Evolutionary conservation across 2,888 invertebrate species (phyloP), one percentile per base, ranked within the genome.

Genomic region (Abscondita cerata): DNA sequence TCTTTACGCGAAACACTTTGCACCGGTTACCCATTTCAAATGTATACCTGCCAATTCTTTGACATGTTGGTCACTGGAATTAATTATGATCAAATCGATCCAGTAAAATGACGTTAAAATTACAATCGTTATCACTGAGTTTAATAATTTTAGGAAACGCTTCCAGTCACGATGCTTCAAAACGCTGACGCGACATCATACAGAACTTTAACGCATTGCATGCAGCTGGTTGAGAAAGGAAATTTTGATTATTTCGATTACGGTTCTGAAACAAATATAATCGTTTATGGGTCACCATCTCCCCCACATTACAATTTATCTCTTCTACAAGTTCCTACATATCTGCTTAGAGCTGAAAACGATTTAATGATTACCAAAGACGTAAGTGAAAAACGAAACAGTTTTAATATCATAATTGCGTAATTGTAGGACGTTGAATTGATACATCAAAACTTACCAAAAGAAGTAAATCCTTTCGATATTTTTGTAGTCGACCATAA

Each of bases 341-440:
- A 83, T 1, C 69, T 89, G 13, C 82, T 87, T 46, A 87, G 88
- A 65, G 87, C 88, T 5, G 83, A 83, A 62, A 87, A 87, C 8
- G 74, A 56, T 15, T 15, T 40, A 40, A 13, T 40, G 8, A 40
- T 40, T 40, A 6, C 40, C 2, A 15, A 40, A 40, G 13, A 40
- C 13, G 40, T 40, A 13, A 13, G 15, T 8, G 11, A 2, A 36
- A 2, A 36, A 36, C 12, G 11, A 9, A 6, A 36, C 11, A 36
- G 4, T 11, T 5, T n/a, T 9, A 36, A 36, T 11, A 36, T 12
- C 15, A 13, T 40, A 40, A 13, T 15, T 40, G 4, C 19, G n/a
- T 44, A 44, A 5, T 18, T 44, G n/a, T 44, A 44, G 44, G 44
- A 44, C 19, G 44, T 44, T 19, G 18, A 44, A 18, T 19, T 44